Percentiles rank a stretch among this genome's conserved stretches.
These are phyloP conservation scores for Orgyia antiqua DNA, from an alignment of 2,888 invertebrate genomes.

Conservation along the genomic window DNA sequence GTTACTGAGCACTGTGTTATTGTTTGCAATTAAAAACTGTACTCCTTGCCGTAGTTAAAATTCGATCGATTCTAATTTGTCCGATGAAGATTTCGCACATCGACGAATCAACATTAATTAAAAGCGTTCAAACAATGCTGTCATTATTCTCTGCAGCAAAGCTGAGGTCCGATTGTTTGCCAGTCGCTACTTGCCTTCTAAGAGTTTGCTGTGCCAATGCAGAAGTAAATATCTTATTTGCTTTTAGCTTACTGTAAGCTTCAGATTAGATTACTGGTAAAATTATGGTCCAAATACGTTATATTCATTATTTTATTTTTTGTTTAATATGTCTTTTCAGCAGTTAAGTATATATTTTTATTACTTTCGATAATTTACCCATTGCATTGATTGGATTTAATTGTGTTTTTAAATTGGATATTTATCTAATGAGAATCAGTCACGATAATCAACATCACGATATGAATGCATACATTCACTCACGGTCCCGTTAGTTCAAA, in stretches of 20 bases:
- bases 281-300: neutral
- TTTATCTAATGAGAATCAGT: conserved; percentile 15
- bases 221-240: conserved; percentile 13
- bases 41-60: too few relatives aligned
- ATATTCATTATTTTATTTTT: neutral
- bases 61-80: conserved; percentile 31
- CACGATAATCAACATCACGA: conserved; percentile 28
- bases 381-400: too few relatives aligned
- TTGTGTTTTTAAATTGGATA: neutral
- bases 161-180: conserved; percentile 37
- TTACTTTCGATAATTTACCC: too few relatives aligned
- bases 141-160: conserved; percentile 43
- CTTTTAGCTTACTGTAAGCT: conserved; percentile 4
- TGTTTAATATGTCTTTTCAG: too few relatives aligned
- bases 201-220: conserved; percentile 7
- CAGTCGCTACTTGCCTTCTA: conserved; percentile 26
- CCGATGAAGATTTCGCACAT: conserved; percentile 43
- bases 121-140: conserved; percentile 55
- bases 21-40: too few relatives aligned
- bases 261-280: neutral
- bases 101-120: conserved; percentile 60
- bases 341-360: too few relatives aligned
- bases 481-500: conserved; percentile 60
- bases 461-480: conserved; percentile 43
- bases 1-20: too few relatives aligned